Evolutionary conservation across 1,140 invertebrate genomes (phyloP), one percentile per base, ranked within the genome.

Genomic region (Papilio xuthus): DNA sequence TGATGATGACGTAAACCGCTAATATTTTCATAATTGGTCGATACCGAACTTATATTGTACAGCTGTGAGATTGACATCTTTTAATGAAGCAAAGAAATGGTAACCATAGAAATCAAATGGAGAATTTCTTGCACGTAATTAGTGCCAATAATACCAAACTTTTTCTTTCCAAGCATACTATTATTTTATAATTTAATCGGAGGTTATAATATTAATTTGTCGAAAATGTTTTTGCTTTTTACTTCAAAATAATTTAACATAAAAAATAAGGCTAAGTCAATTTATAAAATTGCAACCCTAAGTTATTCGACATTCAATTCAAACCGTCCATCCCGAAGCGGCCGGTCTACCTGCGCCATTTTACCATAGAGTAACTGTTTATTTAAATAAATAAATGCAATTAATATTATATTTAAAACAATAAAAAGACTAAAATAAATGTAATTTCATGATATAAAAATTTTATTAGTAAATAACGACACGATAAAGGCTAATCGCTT

Each of bases 301-400:
- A 69, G 76, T 82, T 84, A 81, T 89, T 90, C 85, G 87, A 90
- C 85, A 87, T 91, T 90, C 88, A 89, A 87, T 91, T 89, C 87
- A 89, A 90, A 88, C 86, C 87, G 87, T 88, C 85, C 87, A 89
- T 87, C 88, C 89, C 83, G 84, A 8, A 32, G 47, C 73, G 20
- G 70, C 74, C 78, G 85, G 80, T 82, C 89, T 90, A 86, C 86
- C 67, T 77, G 78, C 71, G 82, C 77, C 60, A 50, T 77, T 75
- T 79, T 77, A 37, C 60, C 42, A 88, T 81, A 89, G 86, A 87
- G 79, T 87, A 84, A 82, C 72, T 71, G 83, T 77, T 77, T 50
- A 79, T 78, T 77, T 83, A 82, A 84, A 74, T 72, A 42, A 32
- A 80, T 70, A 82, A 78, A 76, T 78, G 82, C 78, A 74, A 82